Percentiles rank a stretch among this genome's conserved stretches.
phyloP scores from a whole-genome alignment of 2,797 vertebrate genomes.

The Oryzias dopingdopingensis region DNA sequence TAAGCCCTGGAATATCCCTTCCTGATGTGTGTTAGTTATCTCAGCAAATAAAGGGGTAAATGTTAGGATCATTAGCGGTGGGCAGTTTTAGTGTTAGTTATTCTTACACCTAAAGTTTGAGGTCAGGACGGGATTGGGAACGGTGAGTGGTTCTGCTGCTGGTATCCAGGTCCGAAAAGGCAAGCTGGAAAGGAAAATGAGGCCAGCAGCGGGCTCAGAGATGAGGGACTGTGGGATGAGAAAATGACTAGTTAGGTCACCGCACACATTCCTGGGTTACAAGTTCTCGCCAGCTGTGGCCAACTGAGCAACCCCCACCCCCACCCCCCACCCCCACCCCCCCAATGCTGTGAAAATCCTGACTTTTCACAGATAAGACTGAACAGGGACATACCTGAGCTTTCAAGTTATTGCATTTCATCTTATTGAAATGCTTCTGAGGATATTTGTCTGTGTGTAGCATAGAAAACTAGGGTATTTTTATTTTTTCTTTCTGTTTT shows the following conservation, averaged over 20 bases:
- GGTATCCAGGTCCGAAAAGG: constrained; percentile 64
- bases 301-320: constrained; percentile 53
- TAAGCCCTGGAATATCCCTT: constrained; percentile 53
- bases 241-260: constrained; percentile 79
- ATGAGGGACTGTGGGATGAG: constrained; percentile 73
- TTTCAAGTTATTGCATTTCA: too few relatives aligned
- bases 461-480: background rate
- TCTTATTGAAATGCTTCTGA: background rate
- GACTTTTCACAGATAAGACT: constrained; percentile 26
- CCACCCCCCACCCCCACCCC: too few relatives aligned
- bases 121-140: constrained; percentile 46
- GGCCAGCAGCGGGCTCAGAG: constrained; percentile 59
- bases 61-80: constrained; percentile 63
- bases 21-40: constrained; percentile 56
- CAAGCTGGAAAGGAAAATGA: constrained; percentile 57
- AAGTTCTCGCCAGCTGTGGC: constrained; percentile 69
- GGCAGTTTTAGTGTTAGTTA: constrained; percentile 63
- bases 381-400: constrained; percentile 21
- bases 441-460: background rate
- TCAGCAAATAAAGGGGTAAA: constrained; percentile 50
- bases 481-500: constrained; percentile 11
- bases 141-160: constrained; percentile 39
- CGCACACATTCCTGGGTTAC: constrained; percentile 74
- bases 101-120: constrained; percentile 59
- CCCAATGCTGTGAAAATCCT: constrained; percentile 15